phyloP scores from a whole-genome alignment of 2,888 invertebrate species.

The Caenorhabditis sulstoni region DNA sequence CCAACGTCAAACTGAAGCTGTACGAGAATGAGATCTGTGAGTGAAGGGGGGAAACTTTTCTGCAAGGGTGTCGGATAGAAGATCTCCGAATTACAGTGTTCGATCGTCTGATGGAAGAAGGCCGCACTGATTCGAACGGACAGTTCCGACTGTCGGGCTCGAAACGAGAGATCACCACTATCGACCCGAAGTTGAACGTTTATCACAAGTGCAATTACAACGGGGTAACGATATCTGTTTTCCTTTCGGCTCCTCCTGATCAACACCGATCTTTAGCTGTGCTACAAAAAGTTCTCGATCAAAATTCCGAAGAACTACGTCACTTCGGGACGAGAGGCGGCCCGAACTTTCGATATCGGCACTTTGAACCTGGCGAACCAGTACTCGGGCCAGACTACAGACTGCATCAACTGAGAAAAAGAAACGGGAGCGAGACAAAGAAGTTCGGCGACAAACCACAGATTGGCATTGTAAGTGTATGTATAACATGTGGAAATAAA shows the following conservation, averaged over 20 bases:
- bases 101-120: conserved; percentile 60
- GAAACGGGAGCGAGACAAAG: no score
- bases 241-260: conserved; percentile 2
- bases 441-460: conserved; percentile 51
- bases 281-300: conserved; percentile 70
- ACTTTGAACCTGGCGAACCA: conserved; percentile 70
- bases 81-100: conserved; percentile 52
- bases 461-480: conserved; percentile 30
- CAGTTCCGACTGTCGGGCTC: conserved; percentile 62
- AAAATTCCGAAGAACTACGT: conserved; percentile 68
- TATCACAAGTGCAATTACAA: conserved; percentile 72
- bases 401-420: conserved; percentile 66
- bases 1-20: conserved; percentile 61
- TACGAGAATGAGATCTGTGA: conserved; percentile 64
- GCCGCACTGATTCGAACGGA: conserved; percentile 61
- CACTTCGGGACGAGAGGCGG: conserved; percentile 56
- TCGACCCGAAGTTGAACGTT: conserved; percentile 69
- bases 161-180: conserved; percentile 65
- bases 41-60: conserved; percentile 29
- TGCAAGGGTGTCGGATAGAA: not conserved
- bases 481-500: conserved; percentile 49
- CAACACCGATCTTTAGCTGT: conserved; percentile 44
- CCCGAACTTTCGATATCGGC: conserved; percentile 66
- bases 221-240: conserved; percentile 36
- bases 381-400: conserved; percentile 67